These are phyloP conservation scores for Stegodyphus mimosarum DNA, from an alignment of 1,140 invertebrate genomes.

Conservation along the genomic window DNA sequence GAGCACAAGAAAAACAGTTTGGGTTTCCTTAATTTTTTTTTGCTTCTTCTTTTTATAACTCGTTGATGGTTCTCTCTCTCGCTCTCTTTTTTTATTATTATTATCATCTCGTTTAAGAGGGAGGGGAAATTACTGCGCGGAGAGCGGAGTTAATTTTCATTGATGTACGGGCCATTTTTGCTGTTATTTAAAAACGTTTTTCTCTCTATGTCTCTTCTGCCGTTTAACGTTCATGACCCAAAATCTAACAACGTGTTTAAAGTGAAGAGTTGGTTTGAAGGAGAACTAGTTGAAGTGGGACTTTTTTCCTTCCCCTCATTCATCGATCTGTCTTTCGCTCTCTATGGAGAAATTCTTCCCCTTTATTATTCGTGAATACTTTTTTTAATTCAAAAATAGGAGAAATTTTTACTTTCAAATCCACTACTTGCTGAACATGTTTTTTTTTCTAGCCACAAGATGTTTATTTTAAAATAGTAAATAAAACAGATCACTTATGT, in stretches of 20 bases:
- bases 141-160: conserved; percentile 54
- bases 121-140: conserved; percentile 19
- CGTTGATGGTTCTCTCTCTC: conserved; percentile 37
- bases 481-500: too few relatives aligned
- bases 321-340: too few relatives aligned
- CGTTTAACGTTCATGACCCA: background rate
- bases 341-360: too few relatives aligned
- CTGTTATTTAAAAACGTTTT: conserved; percentile 50
- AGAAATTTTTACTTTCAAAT: too few relatives aligned
- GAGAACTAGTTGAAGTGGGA: too few relatives aligned
- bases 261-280: background rate
- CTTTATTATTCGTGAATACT: too few relatives aligned
- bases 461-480: too few relatives aligned
- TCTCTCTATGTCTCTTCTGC: background rate
- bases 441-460: too few relatives aligned
- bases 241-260: conserved; percentile 12
- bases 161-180: conserved; percentile 41
- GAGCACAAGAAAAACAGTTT: conserved; percentile 45
- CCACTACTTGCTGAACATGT: too few relatives aligned
- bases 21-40: conserved; percentile 41
- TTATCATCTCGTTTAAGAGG: conserved; percentile 35
- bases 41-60: conserved; percentile 20
- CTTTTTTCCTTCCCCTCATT: too few relatives aligned
- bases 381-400: too few relatives aligned
- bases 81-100: conserved; percentile 20